phyloP scores from a whole-genome alignment of 2,113 vertebrate species.

The Strigops habroptila region DNA sequence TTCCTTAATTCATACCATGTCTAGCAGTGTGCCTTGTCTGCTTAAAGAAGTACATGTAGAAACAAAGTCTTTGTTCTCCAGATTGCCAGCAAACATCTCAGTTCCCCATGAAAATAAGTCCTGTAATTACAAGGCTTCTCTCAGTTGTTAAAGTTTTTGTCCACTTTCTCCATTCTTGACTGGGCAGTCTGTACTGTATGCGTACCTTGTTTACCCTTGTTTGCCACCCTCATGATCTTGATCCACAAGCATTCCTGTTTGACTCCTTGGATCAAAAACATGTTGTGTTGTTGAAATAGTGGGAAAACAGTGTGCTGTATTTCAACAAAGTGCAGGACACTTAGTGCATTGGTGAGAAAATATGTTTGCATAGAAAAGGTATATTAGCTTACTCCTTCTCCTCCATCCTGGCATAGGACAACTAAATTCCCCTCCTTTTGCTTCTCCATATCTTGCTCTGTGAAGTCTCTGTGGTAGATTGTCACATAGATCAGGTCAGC shows the following conservation, averaged over 20 bases:
- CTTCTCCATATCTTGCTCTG: background rate
- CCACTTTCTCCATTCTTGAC: background rate
- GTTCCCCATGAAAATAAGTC: background rate
- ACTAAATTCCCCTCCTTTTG: background rate
- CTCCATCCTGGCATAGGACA: background rate
- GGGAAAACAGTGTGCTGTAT: background rate
- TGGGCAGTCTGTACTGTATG: background rate
- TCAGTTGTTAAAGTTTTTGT: background rate
- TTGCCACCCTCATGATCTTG: fast-evolving
- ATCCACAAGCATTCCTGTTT: background rate
- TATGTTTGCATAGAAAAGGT: background rate
- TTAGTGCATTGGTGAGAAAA: background rate
- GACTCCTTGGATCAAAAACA: background rate
- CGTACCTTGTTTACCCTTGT: background rate
- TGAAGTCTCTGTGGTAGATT: background rate
- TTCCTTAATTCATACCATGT: background rate
- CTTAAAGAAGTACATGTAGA: background rate
- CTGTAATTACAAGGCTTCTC: background rate
- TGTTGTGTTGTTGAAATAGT: background rate
- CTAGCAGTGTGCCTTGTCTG: background rate
- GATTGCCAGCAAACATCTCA: background rate
- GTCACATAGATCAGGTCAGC: background rate
- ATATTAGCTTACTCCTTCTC: background rate
- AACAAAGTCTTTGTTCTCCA: background rate
- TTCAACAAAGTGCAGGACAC: background rate